Base-by-base conservation (phyloP, 2,113 vertebrate species). In the Eulemur macaco region DNA sequence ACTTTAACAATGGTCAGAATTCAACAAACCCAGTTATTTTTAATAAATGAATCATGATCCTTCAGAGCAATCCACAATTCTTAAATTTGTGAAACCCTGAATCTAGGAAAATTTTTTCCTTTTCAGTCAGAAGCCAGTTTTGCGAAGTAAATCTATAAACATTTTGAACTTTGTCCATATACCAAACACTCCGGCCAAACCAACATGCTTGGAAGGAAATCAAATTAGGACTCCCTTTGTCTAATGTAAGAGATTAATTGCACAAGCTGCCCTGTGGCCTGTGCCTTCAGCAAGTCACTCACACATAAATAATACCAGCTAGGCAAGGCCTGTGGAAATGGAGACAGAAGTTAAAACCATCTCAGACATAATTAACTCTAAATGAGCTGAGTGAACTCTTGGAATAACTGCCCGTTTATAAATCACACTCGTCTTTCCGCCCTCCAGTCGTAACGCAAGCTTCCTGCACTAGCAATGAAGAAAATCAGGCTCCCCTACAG, bases 161-260 rank as follows among this genome's bases (percentile, higher is more conserved):
- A 50, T 92, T 29, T 29, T 96, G 94, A 97, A 96, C 77, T 97
- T 93, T 97, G 96, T 86, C 93, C 91, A 96, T 74, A 94, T 0
- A 76, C n/a, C 37, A 69, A 92, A 91, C 54, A 77, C 18, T 95
- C 52, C 37, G 52, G 37, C 54, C 54, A 84, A 50, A 29, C 31
- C 1, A 8, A 95, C 45, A 25, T 29, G 15, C 50, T 83, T 83
- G 50, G 34, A 64, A 74, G 42, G 74, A 96, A 95, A 94, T 83
- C 90, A 92, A 95, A 96, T 92, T 76, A 88, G 29, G 96, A 96
- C 69, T 27, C 54, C 42, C 66, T 90, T 84, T 68, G 45, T 74
- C 80, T 89, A 94, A 93, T 58, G 68, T 66, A 84, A 94, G 83
- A 86, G 69, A 95, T 96, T 84, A 74, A 96, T 88, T 97, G 71